Percentiles rank a stretch among this genome's conserved stretches.
These are phyloP conservation scores for Liodrosophila aerea DNA, from an alignment of 2,888 invertebrate species.

Conservation along the genomic window DNA sequence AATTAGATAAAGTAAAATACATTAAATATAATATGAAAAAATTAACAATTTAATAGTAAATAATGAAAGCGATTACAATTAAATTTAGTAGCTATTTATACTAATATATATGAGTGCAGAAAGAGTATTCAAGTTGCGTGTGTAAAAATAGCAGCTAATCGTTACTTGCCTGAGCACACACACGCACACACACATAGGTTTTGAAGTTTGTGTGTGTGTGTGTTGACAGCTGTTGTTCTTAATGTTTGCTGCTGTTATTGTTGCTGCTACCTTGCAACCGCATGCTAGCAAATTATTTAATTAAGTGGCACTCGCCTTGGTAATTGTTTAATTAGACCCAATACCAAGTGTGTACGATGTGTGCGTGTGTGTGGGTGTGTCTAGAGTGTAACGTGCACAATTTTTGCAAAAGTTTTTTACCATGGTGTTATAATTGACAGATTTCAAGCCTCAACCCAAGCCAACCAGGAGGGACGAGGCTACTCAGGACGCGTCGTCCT, in stretches of 20 bases:
- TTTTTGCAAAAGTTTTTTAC: slow-evolving; percentile 62
- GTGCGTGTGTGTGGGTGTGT: slow-evolving; percentile 13
- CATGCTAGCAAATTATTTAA: slow-evolving; percentile 74
- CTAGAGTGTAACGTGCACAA: slow-evolving; percentile 26
- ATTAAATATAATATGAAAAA: not conserved
- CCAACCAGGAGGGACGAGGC: too few species aligned
- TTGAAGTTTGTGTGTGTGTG: slow-evolving; percentile 1
- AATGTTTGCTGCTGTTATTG: slow-evolving; percentile 24
- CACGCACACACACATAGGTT: too few species aligned
- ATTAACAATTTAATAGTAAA: not conserved
- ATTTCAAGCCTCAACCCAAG: slow-evolving; percentile 10
- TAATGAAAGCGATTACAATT: too few species aligned
- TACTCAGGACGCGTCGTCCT: too few species aligned
- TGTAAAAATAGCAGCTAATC: too few species aligned
- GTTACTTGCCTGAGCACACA: too few species aligned
- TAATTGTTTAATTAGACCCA: slow-evolving; percentile 70
- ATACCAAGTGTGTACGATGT: slow-evolving; percentile 15
- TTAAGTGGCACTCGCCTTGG: slow-evolving; percentile 74
- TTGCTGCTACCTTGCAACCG: slow-evolving; percentile 53
- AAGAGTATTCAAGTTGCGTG: not conserved
- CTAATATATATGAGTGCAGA: too few species aligned
- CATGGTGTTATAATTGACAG: slow-evolving; percentile 69
- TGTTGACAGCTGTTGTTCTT: slow-evolving; percentile 8
- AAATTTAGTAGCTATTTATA: too few species aligned
- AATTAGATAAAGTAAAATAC: too few species aligned